Evolutionary conservation across 1,140 invertebrate genomes (phyloP), one percentile per base, ranked within the genome.

Genomic region (Anadara kagoshimensis): DNA sequence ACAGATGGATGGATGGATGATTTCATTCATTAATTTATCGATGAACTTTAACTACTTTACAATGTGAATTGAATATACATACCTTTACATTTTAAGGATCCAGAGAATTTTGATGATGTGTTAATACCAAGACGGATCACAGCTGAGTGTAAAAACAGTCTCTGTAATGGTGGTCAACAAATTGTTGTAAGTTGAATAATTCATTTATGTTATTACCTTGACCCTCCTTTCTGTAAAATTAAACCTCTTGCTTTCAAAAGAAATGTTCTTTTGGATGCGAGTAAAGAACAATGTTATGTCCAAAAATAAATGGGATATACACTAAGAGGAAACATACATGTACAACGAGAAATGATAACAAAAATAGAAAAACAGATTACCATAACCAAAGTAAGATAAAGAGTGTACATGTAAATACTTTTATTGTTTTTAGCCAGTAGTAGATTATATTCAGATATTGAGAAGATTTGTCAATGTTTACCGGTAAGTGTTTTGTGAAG

Each of bases 101-200:
- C 83, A 16, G 56, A 73, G n/a, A 67, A 75, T 43, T 84, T 80
- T 81, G 75, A 81, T 62, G 83, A 84, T 79, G 81, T 84, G 0
- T 56, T 78, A 29, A 56, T 66, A 12, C 44, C 64, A 53, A 61
- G 65, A 5, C 66, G 58, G 58, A 69, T 84, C 5, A 20, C 49
- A n/a, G 79, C 79, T 20, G 68, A 65, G 16, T 84, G 83, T 75
- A 76, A 78, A 29, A 65, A 53, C 64, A 62, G 69, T 1, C 11
- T 43, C 20, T 81, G 79, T 73, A n/a, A 69, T 16, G 63, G 62
- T 20, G 18, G 44, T n/a, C n/a, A 59, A 18, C 68, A 69, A 47
- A 12, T 43, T 14, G 75, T 75, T n/a, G 80, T 82, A 59, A 68
- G 80, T 77, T 16, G 43, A 57, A 14, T 5, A 12, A 10, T 22